phyloP scores from a whole-genome alignment of 1,140 invertebrate species.

The Ruditapes philippinarum region DNA sequence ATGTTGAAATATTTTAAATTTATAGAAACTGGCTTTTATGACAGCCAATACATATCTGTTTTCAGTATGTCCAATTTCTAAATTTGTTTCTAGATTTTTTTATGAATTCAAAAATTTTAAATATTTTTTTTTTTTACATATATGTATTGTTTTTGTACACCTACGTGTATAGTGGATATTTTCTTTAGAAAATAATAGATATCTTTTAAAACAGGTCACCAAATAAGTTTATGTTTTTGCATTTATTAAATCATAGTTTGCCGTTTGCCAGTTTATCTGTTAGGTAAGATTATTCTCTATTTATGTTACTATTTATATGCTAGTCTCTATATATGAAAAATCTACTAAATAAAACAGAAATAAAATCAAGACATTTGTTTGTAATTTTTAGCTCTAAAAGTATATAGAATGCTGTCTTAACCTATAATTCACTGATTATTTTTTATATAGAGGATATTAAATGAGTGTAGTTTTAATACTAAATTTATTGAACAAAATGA shows the following conservation, averaged over 20 bases:
- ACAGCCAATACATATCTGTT: background rate
- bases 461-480: no score
- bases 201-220: background rate
- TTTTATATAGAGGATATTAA: no score
- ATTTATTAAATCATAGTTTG: background rate
- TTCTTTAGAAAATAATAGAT: slow-evolving; percentile 4
- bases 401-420: no score
- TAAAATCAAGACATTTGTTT: no score
- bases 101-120: background rate
- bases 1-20: background rate
- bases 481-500: no score
- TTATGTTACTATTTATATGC: slow-evolving; percentile 41
- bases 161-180: background rate
- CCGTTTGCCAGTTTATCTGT: background rate
- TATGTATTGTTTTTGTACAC: background rate
- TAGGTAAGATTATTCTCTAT: slow-evolving; percentile 42
- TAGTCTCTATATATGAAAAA: slow-evolving; percentile 26
- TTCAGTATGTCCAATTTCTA: background rate
- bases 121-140: background rate
- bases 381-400: no score
- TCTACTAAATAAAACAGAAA: slow-evolving; percentile 20
- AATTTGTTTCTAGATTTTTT: background rate
- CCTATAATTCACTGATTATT: no score
- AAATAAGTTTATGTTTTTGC: no score
- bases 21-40: slow-evolving; percentile 1